Conservation (phyloP, 2,797 vertebrate genomes). For the Linurgus olivaceus region DNA sequence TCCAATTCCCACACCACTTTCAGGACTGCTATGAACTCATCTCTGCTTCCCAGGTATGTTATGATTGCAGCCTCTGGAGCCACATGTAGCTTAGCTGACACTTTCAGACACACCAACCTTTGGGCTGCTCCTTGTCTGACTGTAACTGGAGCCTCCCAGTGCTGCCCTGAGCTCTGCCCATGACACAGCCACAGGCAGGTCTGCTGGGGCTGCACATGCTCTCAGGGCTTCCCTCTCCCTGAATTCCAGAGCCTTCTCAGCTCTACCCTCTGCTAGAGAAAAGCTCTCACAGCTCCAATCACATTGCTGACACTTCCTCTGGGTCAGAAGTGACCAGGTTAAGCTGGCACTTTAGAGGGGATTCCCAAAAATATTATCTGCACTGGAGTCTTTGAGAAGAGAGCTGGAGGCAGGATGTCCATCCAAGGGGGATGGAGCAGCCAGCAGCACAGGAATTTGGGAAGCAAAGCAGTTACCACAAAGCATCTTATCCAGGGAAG, state of each 20-base stretch:
- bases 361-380: neutral
- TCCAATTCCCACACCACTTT: neutral
- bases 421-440: neutral
- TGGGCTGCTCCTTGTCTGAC: neutral
- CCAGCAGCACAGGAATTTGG: neutral
- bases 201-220: neutral
- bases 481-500: neutral
- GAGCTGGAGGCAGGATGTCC: neutral
- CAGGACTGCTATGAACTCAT: neutral
- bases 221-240: neutral
- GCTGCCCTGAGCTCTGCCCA: neutral
- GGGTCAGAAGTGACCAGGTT: neutral
- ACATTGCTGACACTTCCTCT: neutral
- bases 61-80: neutral
- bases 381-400: neutral
- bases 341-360: neutral
- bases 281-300: neutral
- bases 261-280: neutral
- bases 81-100: fast-evolving
- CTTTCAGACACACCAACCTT: neutral
- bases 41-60: neutral
- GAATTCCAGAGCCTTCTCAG: neutral
- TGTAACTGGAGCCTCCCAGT: neutral
- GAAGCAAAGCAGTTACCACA: neutral
- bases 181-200: fast-evolving